Evolutionary conservation across 2,888 invertebrate genomes (phyloP), one percentile per base, ranked within the genome.

Genomic region (Himalopsyche kuldschensis): DNA sequence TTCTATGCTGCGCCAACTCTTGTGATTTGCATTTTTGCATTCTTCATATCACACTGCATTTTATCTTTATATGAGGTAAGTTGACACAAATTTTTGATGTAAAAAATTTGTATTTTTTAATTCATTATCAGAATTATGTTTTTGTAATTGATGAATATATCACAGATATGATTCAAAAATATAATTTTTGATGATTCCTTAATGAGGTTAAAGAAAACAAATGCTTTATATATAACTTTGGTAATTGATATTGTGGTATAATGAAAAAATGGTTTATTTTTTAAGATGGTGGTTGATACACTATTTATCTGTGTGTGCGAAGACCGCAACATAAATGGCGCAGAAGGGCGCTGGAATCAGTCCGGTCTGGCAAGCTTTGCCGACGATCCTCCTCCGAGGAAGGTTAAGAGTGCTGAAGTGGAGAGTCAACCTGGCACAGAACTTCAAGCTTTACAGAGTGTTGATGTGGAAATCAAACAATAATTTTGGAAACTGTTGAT

Each of bases 241-340:
- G n/a, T n/a, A n/a, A n/a, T n/a, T n/a, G n/a, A n/a, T n/a, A n/a
- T n/a, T n/a, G n/a, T n/a, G n/a, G n/a, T n/a, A n/a, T n/a, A n/a
- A n/a, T n/a, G n/a, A n/a, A n/a, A n/a, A n/a, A n/a, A n/a, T n/a
- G n/a, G n/a, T n/a, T n/a, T n/a, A n/a, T n/a, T n/a, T n/a, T 85
- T 90, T 55, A 89, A 98, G 97, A 97, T 98, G 95, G 97, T 98
- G 11, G 96, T 98, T 8, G 98, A 98, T 89, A 97, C 98, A 0
- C 91, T 99, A 81, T 97, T 98, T 90, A 91, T 99, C 86, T 99
- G 98, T 89, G 97, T 97, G 88, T 98, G 98, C 88, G 98, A 98
- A 89, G 98, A 97, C 89, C 95, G 96, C 90, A 96, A 96, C 84
- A 93, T 95, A 89, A 97, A 97, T 89, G 95, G 95, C 1, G 93